phyloP scores from a whole-genome alignment of 92 coral and sea anemone genomes.

The Montipora capitata region DNA sequence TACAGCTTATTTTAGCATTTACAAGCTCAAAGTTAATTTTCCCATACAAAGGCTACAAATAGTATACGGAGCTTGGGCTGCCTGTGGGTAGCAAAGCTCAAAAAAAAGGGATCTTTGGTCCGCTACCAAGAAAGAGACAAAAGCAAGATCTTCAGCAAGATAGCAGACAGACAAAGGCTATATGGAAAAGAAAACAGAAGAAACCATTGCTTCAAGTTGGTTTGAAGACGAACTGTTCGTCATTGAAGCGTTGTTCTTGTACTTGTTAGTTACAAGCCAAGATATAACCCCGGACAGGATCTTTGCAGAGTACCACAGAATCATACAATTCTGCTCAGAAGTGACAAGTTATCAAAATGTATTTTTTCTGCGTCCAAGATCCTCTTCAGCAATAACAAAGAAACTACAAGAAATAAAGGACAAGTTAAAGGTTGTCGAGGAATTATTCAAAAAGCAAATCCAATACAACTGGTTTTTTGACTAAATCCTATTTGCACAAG shows the following conservation, averaged over 20 bases:
- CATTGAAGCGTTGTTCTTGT: conserved; percentile 18
- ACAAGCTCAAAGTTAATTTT: no score
- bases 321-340: neutral
- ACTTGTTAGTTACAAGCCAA: conserved; percentile 9
- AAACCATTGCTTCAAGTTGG: conserved; percentile 17
- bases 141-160: conserved; percentile 43
- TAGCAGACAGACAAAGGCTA: conserved; percentile 1
- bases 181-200: conserved; percentile 21
- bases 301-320: conserved; percentile 18
- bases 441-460: no score
- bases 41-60: no score
- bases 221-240: conserved; percentile 25
- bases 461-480: neutral
- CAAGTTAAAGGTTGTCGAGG: no score
- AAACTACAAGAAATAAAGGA: no score
- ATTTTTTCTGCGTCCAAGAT: no score
- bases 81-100: conserved; percentile 9
- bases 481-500: no score
- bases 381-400: no score
- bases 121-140: conserved; percentile 49
- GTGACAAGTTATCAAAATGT: no score
- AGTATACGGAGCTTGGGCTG: no score
- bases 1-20: no score
- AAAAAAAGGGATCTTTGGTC: conserved; percentile 17
- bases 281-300: neutral